These are phyloP conservation scores for Chrysina gloriosa DNA, from an alignment of 2,888 invertebrate species.

Conservation along the genomic window DNA sequence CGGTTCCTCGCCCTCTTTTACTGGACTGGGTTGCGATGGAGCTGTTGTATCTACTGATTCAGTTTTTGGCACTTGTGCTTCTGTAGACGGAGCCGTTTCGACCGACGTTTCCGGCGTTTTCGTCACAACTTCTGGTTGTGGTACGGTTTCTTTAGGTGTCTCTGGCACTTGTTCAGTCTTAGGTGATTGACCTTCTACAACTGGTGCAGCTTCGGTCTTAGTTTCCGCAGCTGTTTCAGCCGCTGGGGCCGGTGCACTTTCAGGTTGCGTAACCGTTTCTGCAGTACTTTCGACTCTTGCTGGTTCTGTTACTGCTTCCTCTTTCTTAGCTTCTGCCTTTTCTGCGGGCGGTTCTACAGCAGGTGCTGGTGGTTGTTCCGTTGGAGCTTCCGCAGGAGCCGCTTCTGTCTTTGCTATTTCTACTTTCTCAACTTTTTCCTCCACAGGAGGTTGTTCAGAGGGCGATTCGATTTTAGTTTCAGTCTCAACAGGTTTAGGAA, in stretches of 20 bases:
- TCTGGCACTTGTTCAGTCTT: constrained; percentile 40
- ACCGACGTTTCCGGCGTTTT: constrained; percentile 34
- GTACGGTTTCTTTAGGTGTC: constrained; percentile 29
- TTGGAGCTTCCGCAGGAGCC: constrained; percentile 11
- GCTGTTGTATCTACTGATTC: constrained; percentile 14
- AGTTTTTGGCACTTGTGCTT: constrained; percentile 1
- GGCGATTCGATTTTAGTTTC: constrained; percentile 30
- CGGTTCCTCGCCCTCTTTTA: constrained; percentile 44
- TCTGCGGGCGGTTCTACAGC: constrained; percentile 26
- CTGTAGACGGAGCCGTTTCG: constrained; percentile 9
- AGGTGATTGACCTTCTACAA: constrained; percentile 11
- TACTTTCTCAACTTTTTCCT: constrained; percentile 40
- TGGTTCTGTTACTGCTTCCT: constrained; percentile 35
- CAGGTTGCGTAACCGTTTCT: constrained; percentile 34
- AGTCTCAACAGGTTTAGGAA: constrained; percentile 31
- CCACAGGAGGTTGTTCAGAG: constrained; percentile 37
- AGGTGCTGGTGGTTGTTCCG: constrained; percentile 17
- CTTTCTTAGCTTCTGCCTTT: constrained; percentile 34
- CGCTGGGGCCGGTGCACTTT: constrained; percentile 36
- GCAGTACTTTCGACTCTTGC: constrained; percentile 32
- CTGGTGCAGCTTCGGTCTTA: constrained; percentile 34
- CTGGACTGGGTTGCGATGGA: constrained; percentile 40
- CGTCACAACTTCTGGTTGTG: background rate
- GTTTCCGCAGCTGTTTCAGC: constrained; percentile 24
- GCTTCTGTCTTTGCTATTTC: constrained; percentile 38